Evolutionary conservation across 37 sponge, comb jelly and placozoan genomes (phyloP).

Genomic region (Oscarella lobularis): DNA sequence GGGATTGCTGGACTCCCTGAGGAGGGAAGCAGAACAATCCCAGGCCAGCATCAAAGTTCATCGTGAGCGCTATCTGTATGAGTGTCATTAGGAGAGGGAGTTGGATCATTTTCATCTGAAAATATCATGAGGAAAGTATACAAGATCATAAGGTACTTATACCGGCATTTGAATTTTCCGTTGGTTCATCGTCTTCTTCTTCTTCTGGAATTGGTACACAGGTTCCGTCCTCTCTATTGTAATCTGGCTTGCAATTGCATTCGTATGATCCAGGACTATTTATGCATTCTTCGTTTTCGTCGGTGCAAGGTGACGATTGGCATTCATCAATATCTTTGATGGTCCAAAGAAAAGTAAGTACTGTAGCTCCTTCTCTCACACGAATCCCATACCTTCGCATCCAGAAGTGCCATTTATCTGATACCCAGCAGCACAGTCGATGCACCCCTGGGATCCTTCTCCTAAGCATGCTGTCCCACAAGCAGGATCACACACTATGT

Average conservation of each 20-base stretch:
- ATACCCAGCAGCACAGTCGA: not conserved
- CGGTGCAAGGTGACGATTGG: conserved; percentile 39
- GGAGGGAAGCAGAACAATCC: too few species aligned
- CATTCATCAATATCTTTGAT: too few species aligned
- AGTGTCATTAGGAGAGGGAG: too few species aligned
- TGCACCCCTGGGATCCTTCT: not conserved
- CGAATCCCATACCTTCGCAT: too few species aligned
- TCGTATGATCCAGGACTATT: conserved; percentile 45
- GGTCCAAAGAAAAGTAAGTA: too few species aligned
- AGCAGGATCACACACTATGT: not conserved
- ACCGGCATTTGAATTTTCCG: too few species aligned
- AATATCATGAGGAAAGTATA: too few species aligned
- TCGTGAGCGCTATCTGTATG: not conserved
- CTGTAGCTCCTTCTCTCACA: too few species aligned
- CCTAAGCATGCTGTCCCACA: not conserved
- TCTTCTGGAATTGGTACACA: conserved; percentile 25
- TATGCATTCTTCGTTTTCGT: conserved; percentile 37
- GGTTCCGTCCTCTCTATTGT: conserved; percentile 28
- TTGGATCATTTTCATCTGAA: too few species aligned
- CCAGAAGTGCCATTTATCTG: not conserved
- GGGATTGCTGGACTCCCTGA: too few species aligned
- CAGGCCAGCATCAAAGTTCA: not conserved
- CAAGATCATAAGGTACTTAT: too few species aligned
- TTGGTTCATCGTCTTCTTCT: not conserved
- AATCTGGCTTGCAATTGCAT: conserved; percentile 58